Base-by-base conservation (phyloP, 2,113 vertebrate species). In the Charadrius vociferus region DNA sequence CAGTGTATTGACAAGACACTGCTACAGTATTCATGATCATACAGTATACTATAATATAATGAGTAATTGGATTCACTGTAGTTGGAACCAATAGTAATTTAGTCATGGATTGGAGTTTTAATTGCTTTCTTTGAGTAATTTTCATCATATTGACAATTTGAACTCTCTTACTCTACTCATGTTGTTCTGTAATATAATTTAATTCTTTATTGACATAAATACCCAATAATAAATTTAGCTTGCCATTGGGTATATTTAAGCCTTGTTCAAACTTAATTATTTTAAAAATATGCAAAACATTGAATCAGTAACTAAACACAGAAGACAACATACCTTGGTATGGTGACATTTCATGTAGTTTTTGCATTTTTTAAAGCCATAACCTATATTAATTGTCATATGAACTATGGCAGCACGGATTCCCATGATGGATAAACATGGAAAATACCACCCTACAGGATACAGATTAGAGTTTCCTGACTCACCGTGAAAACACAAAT, bases 61-160 rank as follows among this genome's bases (percentile, higher is more conserved):
- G 67, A 67, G 77, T 68, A 91, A 91, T 96, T 95, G 70, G 87
- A 92, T 91, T 89, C 80, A 41, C 80, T 87, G 79, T 77, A 77
- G 68, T 92, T 88, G 71, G 45, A 94, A 81, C 93, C 92, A 84
- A 92, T 74, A 93, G 78, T n/a, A 96, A 80, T 96, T 96, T 77
- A 84, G 82, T 47, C 65, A 90, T 88, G 83, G 91, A 90, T 96
- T 94, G 88, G 61, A 88, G 81, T 81, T 97, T 94, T 96, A 96
- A 97, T 97, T 95, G 93, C 61, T 95, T 92, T 56, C 82, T 96
- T 95, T 93, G 71, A 86, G 82, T 39, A 61, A 90, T 95, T 95
- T 75, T 79, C 18, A 47, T 68, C 49, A 56, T 80, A 95, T 93
- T 86, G 95, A 95, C 92, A 50, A 95, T 92, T 59, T 94, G 91